A percentile compares a stretch with the other conserved stretches of the same genome.
phyloP scores from a whole-genome alignment of 37 sponge, comb jelly and placozoan species.

The Tethya wilhelma region DNA sequence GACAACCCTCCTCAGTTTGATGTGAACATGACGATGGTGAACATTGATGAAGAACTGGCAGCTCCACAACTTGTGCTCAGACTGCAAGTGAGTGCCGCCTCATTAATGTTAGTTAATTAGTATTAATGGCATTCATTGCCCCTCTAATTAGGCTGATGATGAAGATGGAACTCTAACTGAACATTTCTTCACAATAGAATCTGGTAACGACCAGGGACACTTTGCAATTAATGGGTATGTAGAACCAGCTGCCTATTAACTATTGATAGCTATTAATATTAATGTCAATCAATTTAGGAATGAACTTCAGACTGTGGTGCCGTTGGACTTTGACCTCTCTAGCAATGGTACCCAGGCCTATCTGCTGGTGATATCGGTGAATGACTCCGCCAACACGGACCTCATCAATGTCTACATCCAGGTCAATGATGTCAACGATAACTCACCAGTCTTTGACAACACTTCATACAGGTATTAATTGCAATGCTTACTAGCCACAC shows the following conservation, averaged over 20 bases:
- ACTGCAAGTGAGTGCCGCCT: not conserved
- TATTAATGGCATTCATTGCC: not conserved
- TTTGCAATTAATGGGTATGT: conserved; percentile 25
- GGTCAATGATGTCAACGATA: conserved; percentile 62
- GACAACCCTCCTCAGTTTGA: conserved; percentile 51
- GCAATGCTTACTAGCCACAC: too few species aligned
- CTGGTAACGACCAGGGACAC: not conserved
- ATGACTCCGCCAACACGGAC: conserved; percentile 18
- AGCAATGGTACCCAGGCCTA: not conserved
- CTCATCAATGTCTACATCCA: conserved; percentile 9
- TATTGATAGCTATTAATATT: not conserved
- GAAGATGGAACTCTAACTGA: conserved; percentile 29
- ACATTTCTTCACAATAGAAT: not conserved
- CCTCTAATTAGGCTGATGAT: conserved; percentile 11
- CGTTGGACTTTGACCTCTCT: conserved; percentile 31
- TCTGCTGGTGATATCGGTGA: conserved; percentile 18
- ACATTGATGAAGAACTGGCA: not conserved
- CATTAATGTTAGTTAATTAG: too few species aligned
- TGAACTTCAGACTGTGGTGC: too few species aligned
- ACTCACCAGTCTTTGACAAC: conserved; percentile 48
- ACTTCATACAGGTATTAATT: conserved; percentile 2
- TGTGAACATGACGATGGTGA: not conserved
- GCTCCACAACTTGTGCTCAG: not conserved
- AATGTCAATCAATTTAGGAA: too few species aligned
- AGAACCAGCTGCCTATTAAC: not conserved